phyloP scores from a whole-genome alignment of 2,797 vertebrate genomes.

The Protonibea diacanthus region DNA sequence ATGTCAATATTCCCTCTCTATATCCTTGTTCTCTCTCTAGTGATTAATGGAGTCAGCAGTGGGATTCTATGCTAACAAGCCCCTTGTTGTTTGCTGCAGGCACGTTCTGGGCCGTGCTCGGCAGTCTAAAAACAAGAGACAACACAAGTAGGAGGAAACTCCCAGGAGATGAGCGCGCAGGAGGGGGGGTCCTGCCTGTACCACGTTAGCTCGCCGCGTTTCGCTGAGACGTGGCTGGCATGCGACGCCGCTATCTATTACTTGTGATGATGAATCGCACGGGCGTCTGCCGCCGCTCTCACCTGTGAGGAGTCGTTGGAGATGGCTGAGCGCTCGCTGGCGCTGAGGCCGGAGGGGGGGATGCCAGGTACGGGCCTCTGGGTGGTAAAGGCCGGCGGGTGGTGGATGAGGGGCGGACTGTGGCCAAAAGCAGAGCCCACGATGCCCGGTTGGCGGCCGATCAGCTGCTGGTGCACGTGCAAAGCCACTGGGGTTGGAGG shows the following conservation, averaged over 20 bases:
- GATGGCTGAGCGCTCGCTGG: slow-evolving; percentile 90
- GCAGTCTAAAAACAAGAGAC: slow-evolving; percentile 74
- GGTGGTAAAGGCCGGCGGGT: slow-evolving; percentile 93
- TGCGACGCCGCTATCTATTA: slow-evolving; percentile 71
- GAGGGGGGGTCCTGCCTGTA: slow-evolving; percentile 74
- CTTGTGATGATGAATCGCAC: slow-evolving; percentile 77
- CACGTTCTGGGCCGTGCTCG: slow-evolving; percentile 49
- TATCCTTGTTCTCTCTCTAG: slow-evolving; percentile 74
- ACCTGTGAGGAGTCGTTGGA: slow-evolving; percentile 95
- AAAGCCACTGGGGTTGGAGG: slow-evolving; percentile 95
- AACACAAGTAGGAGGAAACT: slow-evolving; percentile 74
- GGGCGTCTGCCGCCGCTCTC: slow-evolving; percentile 71
- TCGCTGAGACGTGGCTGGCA: slow-evolving; percentile 60
- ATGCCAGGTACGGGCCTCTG: slow-evolving; percentile 95
- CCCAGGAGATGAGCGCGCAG: slow-evolving; percentile 71
- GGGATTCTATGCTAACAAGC: slow-evolving; percentile 86
- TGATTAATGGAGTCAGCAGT: slow-evolving; percentile 87
- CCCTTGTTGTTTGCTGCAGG: slow-evolving; percentile 81
- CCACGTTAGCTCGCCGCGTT: slow-evolving; percentile 33
- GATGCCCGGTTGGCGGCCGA: slow-evolving; percentile 93
- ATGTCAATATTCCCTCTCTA: slow-evolving; percentile 77
- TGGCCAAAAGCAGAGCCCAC: slow-evolving; percentile 97
- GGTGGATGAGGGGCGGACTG: slow-evolving; percentile 97
- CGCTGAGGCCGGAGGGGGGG: slow-evolving; percentile 89
- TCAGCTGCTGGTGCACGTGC: slow-evolving; percentile 96